Percentiles rank a stretch among this genome's conserved stretches.
phyloP scores from a whole-genome alignment of 2,113 vertebrate genomes.

The Columbina picui region DNA sequence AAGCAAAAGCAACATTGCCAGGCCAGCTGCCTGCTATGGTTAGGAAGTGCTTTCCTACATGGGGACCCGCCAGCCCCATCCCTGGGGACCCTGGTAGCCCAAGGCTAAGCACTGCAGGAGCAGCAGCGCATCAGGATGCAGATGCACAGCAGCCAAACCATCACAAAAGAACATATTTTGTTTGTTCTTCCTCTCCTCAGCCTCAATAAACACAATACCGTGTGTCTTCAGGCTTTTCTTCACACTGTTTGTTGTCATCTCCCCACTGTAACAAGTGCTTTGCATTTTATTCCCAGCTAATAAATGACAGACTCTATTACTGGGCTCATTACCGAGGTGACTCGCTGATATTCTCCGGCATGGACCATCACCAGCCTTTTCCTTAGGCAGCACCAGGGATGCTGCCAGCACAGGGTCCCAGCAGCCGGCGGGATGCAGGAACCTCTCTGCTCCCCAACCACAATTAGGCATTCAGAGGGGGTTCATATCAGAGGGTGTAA shows the following conservation, averaged over 20 bases:
- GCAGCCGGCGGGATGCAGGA: rapidly evolving
- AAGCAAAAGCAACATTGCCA: neutral
- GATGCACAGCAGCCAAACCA: rapidly evolving
- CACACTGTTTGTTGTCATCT: neutral
- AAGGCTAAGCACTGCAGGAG: neutral
- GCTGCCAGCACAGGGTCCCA: rapidly evolving
- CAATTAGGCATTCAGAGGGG: neutral
- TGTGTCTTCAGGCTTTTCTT: neutral
- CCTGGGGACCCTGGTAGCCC: neutral
- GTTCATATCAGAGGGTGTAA: neutral
- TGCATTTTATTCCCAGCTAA: neutral
- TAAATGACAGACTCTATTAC: neutral
- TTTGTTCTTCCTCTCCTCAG: neutral
- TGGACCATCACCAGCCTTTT: neutral
- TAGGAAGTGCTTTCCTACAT: neutral
- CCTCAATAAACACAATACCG: neutral
- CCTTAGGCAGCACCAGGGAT: neutral
- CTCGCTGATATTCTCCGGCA: rapidly evolving
- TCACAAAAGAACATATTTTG: neutral
- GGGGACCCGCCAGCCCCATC: neutral
- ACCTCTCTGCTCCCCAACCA: neutral
- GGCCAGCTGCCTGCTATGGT: neutral
- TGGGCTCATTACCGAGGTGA: neutral
- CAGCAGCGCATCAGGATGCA: rapidly evolving
- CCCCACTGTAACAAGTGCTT: neutral